Evolutionary conservation across 2,797 vertebrate genomes (phyloP).

Genomic region (Oreonectes daqikongensis): DNA sequence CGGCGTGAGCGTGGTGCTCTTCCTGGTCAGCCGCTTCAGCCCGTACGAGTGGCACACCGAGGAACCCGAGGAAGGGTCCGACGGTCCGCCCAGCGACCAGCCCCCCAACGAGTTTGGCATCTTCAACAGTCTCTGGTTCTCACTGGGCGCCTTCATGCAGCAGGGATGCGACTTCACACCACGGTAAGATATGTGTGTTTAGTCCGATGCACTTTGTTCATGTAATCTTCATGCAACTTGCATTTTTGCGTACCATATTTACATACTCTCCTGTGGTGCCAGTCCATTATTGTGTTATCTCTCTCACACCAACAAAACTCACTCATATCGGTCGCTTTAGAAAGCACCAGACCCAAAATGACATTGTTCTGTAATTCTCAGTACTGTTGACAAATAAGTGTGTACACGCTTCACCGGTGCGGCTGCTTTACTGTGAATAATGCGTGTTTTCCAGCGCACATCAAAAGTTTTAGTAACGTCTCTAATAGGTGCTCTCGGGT

Average conservation of each 20-base stretch:
- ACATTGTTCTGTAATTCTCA: not conserved
- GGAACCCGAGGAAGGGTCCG: slow-evolving; percentile 93
- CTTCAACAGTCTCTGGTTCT: slow-evolving; percentile 99
- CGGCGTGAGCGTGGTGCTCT: slow-evolving; percentile 97
- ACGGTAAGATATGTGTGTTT: slow-evolving; percentile 76
- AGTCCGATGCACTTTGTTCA: too few relatives aligned
- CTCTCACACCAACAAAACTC: too few relatives aligned
- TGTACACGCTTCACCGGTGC: not conserved
- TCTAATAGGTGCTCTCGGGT: not conserved
- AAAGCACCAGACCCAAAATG: too few relatives aligned
- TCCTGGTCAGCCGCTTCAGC: slow-evolving; percentile 98
- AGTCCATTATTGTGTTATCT: too few relatives aligned
- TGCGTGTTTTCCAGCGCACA: not conserved
- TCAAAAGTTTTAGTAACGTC: not conserved
- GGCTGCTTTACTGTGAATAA: not conserved
- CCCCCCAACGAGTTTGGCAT: slow-evolving; percentile 99
- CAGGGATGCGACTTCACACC: slow-evolving; percentile 99
- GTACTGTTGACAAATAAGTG: not conserved
- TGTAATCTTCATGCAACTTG: not conserved
- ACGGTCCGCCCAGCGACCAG: slow-evolving; percentile 90
- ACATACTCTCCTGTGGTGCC: not conserved
- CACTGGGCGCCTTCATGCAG: slow-evolving; percentile 98
- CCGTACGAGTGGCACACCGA: slow-evolving; percentile 98
- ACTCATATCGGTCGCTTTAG: too few relatives aligned
- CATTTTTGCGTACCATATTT: not conserved